Evolutionary conservation across 2,797 vertebrate species (phyloP).

Genomic region (Tragopan temminckii): DNA sequence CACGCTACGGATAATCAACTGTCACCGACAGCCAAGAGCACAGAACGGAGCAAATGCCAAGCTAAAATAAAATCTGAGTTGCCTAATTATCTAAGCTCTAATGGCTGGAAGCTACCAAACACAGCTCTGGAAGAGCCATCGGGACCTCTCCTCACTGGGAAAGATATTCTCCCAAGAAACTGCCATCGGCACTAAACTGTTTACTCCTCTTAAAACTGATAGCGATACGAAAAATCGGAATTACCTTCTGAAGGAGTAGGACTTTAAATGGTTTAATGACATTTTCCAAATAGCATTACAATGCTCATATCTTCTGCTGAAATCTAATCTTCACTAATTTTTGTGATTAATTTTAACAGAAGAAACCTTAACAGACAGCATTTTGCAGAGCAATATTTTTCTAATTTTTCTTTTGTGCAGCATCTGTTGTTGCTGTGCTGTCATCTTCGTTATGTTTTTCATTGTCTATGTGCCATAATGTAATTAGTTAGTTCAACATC

Average conservation of each 20-base stretch:
- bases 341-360: conserved; percentile 75
- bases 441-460: conserved; percentile 78
- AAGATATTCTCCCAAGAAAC: conserved; percentile 48
- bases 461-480: conserved; percentile 79
- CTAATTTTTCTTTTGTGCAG: conserved; percentile 77
- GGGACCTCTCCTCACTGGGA: conserved; percentile 36
- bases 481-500: conserved; percentile 79
- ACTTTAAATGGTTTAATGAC: conserved; percentile 39
- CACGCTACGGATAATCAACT: conserved; percentile 51
- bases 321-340: conserved; percentile 66
- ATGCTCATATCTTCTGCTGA: conserved; percentile 39
- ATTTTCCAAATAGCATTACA: conserved; percentile 6
- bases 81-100: conserved; percentile 67
- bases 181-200: conserved; percentile 64
- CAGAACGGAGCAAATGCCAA: conserved; percentile 53
- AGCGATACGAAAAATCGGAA: background rate
- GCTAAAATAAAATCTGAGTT: conserved; percentile 66
- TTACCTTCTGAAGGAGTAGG: conserved; percentile 46
- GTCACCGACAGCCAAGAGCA: conserved; percentile 38
- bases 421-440: conserved; percentile 77
- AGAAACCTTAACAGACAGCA: conserved; percentile 63
- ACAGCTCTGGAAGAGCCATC: conserved; percentile 46
- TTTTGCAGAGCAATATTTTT: conserved; percentile 72
- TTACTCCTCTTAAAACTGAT: conserved; percentile 56
- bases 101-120: conserved; percentile 69